Percentiles rank a stretch among this genome's conserved stretches.
phyloP scores from a whole-genome alignment of 2,113 vertebrate genomes.

The Bufo gargarizans region DNA sequence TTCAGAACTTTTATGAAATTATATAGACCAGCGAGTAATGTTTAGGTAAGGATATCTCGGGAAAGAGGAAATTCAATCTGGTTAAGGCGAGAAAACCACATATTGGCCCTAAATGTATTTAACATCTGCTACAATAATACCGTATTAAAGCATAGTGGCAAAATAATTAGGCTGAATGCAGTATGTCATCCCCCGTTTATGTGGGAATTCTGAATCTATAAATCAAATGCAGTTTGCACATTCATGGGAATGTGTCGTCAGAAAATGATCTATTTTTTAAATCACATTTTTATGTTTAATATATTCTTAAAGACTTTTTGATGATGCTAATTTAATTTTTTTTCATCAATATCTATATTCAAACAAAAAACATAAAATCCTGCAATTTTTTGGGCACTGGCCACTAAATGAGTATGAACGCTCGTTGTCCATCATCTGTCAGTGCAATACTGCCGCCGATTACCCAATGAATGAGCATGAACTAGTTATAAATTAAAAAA shows the following conservation, averaged over 20 bases:
- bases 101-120: slow-evolving; percentile 25
- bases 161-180: slow-evolving; percentile 52
- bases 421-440: no score
- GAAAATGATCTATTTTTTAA: no score
- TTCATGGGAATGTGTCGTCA: not conserved
- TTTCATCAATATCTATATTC: no score
- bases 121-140: slow-evolving; percentile 45
- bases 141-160: slow-evolving; percentile 34
- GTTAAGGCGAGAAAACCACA: slow-evolving; percentile 55
- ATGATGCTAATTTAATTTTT: no score
- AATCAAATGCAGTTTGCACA: slow-evolving; percentile 23
- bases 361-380: no score
- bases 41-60: slow-evolving; percentile 50
- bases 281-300: no score
- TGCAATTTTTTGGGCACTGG: no score
- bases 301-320: no score
- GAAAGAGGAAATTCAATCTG: slow-evolving; percentile 52
- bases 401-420: no score
- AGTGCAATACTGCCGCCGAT: no score
- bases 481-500: no score
- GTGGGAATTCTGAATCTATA: slow-evolving; percentile 29
- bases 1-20: slow-evolving; percentile 17
- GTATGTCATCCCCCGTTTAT: slow-evolving; percentile 28
- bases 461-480: no score
- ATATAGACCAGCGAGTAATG: slow-evolving; percentile 28